phyloP scores from a whole-genome alignment of 2,113 vertebrate species.

The Megatriorchis doriae region DNA sequence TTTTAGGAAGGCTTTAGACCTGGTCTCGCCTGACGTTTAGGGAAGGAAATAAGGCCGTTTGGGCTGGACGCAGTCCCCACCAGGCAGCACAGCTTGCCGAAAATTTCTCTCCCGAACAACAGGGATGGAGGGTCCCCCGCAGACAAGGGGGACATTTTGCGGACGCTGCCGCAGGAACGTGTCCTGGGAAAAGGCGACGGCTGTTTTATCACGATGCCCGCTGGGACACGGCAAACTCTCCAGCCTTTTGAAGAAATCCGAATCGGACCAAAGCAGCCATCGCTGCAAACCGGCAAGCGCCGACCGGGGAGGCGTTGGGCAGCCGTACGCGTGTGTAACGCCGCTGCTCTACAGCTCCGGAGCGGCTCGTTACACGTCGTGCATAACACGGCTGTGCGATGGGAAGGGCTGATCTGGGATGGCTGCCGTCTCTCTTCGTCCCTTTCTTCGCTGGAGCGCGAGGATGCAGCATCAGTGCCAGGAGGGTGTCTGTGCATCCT shows the following conservation, averaged over 20 bases:
- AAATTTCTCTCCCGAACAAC: not conserved
- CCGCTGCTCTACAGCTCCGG: not conserved
- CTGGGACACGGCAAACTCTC: not conserved
- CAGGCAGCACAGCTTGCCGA: fast-evolving
- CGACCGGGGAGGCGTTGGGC: not conserved
- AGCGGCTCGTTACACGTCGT: not conserved
- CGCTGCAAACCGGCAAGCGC: not conserved
- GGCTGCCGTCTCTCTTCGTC: not conserved
- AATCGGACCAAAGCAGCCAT: not conserved
- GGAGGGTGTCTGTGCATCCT: not conserved
- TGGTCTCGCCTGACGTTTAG: not conserved
- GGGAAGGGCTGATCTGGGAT: not conserved
- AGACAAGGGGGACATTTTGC: not conserved
- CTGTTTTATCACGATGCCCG: too few species aligned
- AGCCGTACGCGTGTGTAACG: fast-evolving
- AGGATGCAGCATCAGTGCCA: not conserved
- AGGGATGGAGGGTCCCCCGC: not conserved
- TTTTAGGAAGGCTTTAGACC: not conserved
- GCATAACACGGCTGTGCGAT: too few species aligned
- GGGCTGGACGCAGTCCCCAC: not conserved
- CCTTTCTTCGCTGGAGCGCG: fast-evolving
- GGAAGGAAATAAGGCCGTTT: not conserved
- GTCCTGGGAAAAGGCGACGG: not conserved
- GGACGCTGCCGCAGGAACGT: fast-evolving
- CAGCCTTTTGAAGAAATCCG: not conserved